Conservation (phyloP, 30 jellyfish, hydroid and myxozoan species). For the Aurelia aurita region DNA sequence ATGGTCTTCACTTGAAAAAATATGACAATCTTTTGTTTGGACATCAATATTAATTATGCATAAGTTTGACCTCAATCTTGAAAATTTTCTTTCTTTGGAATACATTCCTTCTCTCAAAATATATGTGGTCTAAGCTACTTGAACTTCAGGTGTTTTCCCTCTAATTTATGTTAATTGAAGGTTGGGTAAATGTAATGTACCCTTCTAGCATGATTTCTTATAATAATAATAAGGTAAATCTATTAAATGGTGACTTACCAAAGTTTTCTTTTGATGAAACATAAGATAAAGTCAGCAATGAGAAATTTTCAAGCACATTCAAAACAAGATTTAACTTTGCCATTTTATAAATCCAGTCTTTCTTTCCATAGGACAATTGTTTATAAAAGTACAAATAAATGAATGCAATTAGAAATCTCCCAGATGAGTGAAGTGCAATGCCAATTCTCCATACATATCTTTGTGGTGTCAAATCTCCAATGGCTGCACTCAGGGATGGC, state of each 20-base stretch:
- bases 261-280: conserved; percentile 83
- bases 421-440: conserved; percentile 79
- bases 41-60: too few species aligned
- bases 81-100: too few species aligned
- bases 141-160: too few species aligned
- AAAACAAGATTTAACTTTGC: conserved; percentile 35
- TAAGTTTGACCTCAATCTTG: too few species aligned
- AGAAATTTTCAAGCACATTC: conserved; percentile 40
- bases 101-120: too few species aligned
- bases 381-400: conserved; percentile 61
- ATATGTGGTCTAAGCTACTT: too few species aligned
- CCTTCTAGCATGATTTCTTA: neutral
- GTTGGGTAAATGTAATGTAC: too few species aligned
- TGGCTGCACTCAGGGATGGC: conserved; percentile 92
- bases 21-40: too few species aligned
- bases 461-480: conserved; percentile 80
- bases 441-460: conserved; percentile 85
- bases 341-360: conserved; percentile 20
- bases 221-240: neutral
- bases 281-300: conserved; percentile 60
- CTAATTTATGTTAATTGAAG: too few species aligned
- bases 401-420: conserved; percentile 55
- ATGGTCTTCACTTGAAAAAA: too few species aligned
- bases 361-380: conserved; percentile 55
- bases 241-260: conserved; percentile 46